A percentile compares a stretch with the other conserved stretches of the same genome.
Evolutionary conservation across 1,140 invertebrate species (phyloP).

Genomic region (Archivesica marissinica): DNA sequence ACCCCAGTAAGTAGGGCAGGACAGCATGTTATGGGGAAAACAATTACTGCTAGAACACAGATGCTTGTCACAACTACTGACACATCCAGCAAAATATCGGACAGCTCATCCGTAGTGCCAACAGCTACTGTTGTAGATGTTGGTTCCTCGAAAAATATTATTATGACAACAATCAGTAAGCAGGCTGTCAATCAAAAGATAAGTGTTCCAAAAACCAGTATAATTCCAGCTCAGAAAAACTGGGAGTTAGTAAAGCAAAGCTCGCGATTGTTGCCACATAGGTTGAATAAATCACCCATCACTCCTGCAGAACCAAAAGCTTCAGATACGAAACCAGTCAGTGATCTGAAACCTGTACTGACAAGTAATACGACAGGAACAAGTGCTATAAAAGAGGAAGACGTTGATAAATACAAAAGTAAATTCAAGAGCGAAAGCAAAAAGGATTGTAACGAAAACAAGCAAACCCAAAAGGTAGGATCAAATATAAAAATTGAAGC

Average conservation of each 20-base stretch:
- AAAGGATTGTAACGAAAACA: neutral
- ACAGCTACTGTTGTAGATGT: constrained; percentile 53
- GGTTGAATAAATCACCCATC: neutral
- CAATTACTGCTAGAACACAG: neutral
- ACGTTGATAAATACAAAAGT: neutral
- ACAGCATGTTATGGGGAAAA: neutral
- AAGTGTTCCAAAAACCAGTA: constrained; percentile 10
- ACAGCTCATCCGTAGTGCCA: neutral
- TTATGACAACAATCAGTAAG: neutral
- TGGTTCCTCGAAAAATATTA: constrained; percentile 7
- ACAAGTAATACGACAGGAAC: neutral
- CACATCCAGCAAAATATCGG: neutral
- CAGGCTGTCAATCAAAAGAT: neutral
- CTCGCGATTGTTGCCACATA: constrained; percentile 18
- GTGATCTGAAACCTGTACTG: neutral
- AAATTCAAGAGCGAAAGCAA: neutral
- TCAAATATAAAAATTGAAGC: neutral
- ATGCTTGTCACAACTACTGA: constrained; percentile 12
- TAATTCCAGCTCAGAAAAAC: constrained; percentile 58
- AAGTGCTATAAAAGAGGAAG: neutral
- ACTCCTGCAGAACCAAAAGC: neutral
- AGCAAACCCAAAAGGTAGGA: no score
- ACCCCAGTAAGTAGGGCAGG: constrained; percentile 15
- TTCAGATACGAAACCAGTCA: neutral
- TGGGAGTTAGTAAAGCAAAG: constrained; percentile 60